Conservation (phyloP, 2,888 invertebrate species). For the Apotomis betuletana region DNA sequence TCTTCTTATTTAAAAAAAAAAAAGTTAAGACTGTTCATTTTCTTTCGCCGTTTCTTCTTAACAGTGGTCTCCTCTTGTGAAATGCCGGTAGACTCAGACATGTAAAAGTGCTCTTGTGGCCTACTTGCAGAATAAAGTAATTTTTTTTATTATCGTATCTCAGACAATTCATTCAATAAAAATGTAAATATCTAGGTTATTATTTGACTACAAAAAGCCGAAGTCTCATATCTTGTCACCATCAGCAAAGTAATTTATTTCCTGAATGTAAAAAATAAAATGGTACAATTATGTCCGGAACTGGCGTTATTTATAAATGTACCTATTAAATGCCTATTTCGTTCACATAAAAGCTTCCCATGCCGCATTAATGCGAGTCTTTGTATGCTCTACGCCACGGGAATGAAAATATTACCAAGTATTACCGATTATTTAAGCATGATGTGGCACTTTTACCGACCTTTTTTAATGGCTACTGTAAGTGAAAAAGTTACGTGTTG, state of each 20-base stretch:
- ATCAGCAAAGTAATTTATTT: neutral
- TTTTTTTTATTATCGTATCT: no score
- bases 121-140: no score
- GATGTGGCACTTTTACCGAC: neutral
- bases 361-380: neutral
- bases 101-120: no score
- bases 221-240: neutral
- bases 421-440: slow-evolving; percentile 8
- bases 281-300: neutral
- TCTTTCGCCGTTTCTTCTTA: no score
- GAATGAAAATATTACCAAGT: slow-evolving; percentile 7
- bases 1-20: no score
- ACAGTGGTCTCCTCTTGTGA: no score
- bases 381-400: neutral
- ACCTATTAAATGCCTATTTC: slow-evolving; percentile 8
- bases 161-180: no score
- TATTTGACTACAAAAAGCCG: neutral
- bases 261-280: neutral
- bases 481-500: neutral
- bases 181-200: neutral
- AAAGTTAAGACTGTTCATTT: no score
- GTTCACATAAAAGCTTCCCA: slow-evolving; percentile 8
- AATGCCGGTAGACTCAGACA: no score
- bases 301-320: neutral
- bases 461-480: neutral